A percentile compares a stretch with the other conserved stretches of the same genome.
These are phyloP conservation scores for Desmodus rotundus DNA, from an alignment of 2,113 vertebrate species.

Conservation along the genomic window DNA sequence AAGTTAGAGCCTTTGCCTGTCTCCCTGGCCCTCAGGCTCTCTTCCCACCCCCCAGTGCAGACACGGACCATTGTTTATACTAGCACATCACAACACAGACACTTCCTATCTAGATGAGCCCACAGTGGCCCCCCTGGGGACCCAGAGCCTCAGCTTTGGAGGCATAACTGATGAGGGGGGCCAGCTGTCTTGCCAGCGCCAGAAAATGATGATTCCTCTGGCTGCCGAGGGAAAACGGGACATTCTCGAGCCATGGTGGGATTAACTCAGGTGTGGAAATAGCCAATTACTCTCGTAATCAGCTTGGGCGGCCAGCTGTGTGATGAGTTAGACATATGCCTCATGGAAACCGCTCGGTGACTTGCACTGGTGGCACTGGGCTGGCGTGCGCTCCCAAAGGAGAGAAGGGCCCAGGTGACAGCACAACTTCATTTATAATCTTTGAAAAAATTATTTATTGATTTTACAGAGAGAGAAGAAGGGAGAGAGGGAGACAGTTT, in stretches of 20 bases:
- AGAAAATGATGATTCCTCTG: background rate
- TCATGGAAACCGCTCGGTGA: background rate
- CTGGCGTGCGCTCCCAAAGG: accelerated
- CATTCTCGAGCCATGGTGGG: background rate
- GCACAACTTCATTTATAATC: background rate
- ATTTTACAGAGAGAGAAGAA: no score
- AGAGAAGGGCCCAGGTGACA: background rate
- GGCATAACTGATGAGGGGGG: background rate
- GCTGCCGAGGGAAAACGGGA: background rate
- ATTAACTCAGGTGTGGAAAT: conserved; percentile 21
- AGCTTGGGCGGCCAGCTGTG: background rate
- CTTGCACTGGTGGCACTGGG: background rate
- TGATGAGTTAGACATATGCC: background rate
- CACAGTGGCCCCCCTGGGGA: background rate
- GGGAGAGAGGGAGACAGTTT: background rate
- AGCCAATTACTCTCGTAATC: background rate
- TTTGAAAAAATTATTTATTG: no score
- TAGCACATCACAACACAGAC: background rate
- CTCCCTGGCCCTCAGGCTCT: background rate
- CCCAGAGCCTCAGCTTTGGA: background rate
- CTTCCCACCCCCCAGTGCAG: background rate
- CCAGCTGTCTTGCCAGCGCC: conserved; percentile 20
- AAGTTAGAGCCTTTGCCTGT: background rate
- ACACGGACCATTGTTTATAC: background rate
- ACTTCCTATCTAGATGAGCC: background rate